phyloP scores from a whole-genome alignment of 2,888 invertebrate species.

The Axea sp. region DNA sequence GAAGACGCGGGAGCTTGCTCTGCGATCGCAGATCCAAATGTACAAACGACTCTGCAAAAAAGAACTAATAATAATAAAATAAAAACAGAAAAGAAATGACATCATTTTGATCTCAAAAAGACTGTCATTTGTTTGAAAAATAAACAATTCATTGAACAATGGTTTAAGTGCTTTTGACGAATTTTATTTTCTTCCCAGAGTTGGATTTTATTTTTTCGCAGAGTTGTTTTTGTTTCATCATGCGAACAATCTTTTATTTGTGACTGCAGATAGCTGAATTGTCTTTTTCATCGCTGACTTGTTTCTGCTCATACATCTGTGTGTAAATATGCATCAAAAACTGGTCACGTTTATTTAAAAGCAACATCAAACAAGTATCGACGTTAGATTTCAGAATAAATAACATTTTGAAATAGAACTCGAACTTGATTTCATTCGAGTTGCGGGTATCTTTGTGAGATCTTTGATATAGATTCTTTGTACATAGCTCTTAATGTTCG shows the following conservation, averaged over 20 bases:
- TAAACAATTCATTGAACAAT: too few species aligned
- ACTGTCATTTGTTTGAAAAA: neutral
- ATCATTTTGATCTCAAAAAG: neutral
- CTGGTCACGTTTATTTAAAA: conserved; percentile 26
- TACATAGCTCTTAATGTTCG: too few species aligned
- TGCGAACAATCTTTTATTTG: too few species aligned
- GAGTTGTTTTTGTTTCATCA: conserved; percentile 13
- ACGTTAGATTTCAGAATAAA: neutral
- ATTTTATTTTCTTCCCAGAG: too few species aligned
- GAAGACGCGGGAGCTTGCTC: conserved; percentile 3
- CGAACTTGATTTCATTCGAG: conserved; percentile 17
- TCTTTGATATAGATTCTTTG: conserved; percentile 17
- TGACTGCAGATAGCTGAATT: conserved; percentile 8
- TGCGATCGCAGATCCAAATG: conserved; percentile 22
- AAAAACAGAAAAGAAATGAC: too few species aligned
- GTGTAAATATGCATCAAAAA: conserved; percentile 47
- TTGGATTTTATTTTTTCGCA: conserved; percentile 2
- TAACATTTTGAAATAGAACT: conserved; percentile 10
- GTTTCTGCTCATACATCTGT: conserved; percentile 34
- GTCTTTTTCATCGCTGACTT: conserved; percentile 23
- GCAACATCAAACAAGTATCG: conserved; percentile 6
- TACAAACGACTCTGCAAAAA: conserved; percentile 5
- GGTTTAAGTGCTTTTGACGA: too few species aligned
- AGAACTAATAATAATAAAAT: too few species aligned
- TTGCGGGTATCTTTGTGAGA: conserved; percentile 5